A percentile compares a stretch with the other conserved stretches of the same genome.
Evolutionary conservation across 2,113 vertebrate genomes (phyloP).

Genomic region (Turdus rufiventris): DNA sequence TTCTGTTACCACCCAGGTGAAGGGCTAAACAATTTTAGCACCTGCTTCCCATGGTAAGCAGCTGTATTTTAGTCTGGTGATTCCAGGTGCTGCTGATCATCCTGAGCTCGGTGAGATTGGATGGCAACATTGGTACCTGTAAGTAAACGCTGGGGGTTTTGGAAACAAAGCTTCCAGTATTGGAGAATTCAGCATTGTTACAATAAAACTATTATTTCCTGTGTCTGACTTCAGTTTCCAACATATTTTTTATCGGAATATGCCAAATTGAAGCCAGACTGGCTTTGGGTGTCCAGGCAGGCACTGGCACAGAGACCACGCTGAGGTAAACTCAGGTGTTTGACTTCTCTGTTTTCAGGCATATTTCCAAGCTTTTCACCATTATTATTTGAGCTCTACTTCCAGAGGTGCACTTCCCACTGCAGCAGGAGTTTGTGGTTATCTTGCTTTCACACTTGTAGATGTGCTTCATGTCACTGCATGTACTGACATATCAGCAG

Average conservation of each 20-base stretch:
- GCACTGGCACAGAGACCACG: accelerated
- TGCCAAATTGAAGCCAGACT: neutral
- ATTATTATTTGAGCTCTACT: accelerated
- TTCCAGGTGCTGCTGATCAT: neutral
- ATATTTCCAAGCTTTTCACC: neutral
- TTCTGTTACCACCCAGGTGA: neutral
- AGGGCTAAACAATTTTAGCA: neutral
- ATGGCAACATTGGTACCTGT: accelerated
- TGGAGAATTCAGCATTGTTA: neutral
- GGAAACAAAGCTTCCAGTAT: neutral
- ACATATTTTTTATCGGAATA: accelerated
- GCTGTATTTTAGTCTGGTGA: neutral
- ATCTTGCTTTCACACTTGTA: neutral
- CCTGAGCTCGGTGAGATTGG: neutral
- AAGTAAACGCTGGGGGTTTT: neutral
- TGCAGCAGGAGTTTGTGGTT: accelerated
- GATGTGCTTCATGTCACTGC: neutral
- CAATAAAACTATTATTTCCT: neutral
- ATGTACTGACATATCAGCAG: neutral
- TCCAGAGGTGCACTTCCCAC: neutral
- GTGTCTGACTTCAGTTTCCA: neutral
- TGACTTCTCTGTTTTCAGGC: neutral
- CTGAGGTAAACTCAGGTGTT: neutral
- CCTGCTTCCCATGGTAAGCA: accelerated
- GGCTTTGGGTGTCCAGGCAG: neutral